A percentile compares a stretch with the other conserved stretches of the same genome.
Evolutionary conservation across 1,140 invertebrate genomes (phyloP).

Genomic region (Carposina sasakii): DNA sequence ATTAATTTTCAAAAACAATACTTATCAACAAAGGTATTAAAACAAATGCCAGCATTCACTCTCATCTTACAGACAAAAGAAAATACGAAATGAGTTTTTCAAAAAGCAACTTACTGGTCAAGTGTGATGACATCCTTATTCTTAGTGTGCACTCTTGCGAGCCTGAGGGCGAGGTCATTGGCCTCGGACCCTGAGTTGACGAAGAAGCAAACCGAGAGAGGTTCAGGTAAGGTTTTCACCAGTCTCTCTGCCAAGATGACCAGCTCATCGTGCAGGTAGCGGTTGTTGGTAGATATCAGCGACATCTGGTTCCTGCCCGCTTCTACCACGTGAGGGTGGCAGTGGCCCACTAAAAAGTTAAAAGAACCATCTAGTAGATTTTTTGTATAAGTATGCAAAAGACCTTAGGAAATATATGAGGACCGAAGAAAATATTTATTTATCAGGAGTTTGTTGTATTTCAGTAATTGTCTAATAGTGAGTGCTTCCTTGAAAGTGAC

Average conservation of each 20-base stretch:
- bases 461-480: too few relatives aligned
- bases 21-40: too few relatives aligned
- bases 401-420: too few relatives aligned
- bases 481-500: too few relatives aligned
- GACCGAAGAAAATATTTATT: too few relatives aligned
- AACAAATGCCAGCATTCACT: too few relatives aligned
- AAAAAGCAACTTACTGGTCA: constrained; percentile 91
- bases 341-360: constrained; percentile 93
- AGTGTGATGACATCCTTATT: constrained; percentile 92
- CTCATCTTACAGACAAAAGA: too few relatives aligned
- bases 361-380: background rate
- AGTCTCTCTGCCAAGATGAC: constrained; percentile 92
- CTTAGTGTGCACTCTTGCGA: constrained; percentile 92
- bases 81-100: too few relatives aligned
- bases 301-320: constrained; percentile 92
- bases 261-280: constrained; percentile 96
- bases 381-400: background rate
- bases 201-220: constrained; percentile 94
- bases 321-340: constrained; percentile 93
- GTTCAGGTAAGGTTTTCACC: constrained; percentile 84
- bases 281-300: constrained; percentile 92
- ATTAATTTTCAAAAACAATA: too few relatives aligned
- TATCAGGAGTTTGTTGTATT: too few relatives aligned
- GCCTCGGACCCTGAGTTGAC: constrained; percentile 99
- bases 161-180: constrained; percentile 95